Evolutionary conservation across 1,140 invertebrate genomes (phyloP).

Genomic region (Megalonaias nervosa): DNA sequence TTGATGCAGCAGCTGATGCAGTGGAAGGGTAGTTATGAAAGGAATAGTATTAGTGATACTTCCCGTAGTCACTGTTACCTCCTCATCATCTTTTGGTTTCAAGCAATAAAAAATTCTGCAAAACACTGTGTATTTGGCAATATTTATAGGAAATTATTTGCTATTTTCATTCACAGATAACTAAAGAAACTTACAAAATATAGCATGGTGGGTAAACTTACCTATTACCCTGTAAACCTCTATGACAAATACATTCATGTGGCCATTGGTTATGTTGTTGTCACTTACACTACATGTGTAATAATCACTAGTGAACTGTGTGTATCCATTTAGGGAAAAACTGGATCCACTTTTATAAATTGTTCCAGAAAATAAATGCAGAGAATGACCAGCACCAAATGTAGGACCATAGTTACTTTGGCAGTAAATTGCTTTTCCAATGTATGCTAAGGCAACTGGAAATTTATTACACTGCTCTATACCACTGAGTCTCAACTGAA

Average conservation of each 20-base stretch:
- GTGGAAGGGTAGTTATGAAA: too few species aligned
- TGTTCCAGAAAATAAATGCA: slow-evolving; percentile 14
- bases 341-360: not conserved
- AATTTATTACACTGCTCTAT: not conserved
- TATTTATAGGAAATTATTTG: too few species aligned
- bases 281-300: not conserved
- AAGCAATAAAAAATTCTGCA: too few species aligned
- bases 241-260: slow-evolving; percentile 3
- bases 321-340: not conserved
- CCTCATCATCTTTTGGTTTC: too few species aligned
- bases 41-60: too few species aligned
- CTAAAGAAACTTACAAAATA: too few species aligned
- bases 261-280: not conserved
- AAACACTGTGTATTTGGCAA: too few species aligned
- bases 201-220: not conserved
- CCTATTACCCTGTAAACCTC: slow-evolving; percentile 26
- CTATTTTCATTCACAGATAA: too few species aligned
- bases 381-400: slow-evolving; percentile 25
- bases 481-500: slow-evolving; percentile 7
- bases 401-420: slow-evolving; percentile 6
- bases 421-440: slow-evolving; percentile 4
- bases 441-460: not conserved
- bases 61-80: too few species aligned
- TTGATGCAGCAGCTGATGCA: too few species aligned
- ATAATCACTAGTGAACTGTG: not conserved